Percentiles rank a stretch among this genome's conserved stretches.
Evolutionary conservation across 53 echinoderm and acorn worm species (phyloP).

Genomic region (Mesocentrotus franciscanus): DNA sequence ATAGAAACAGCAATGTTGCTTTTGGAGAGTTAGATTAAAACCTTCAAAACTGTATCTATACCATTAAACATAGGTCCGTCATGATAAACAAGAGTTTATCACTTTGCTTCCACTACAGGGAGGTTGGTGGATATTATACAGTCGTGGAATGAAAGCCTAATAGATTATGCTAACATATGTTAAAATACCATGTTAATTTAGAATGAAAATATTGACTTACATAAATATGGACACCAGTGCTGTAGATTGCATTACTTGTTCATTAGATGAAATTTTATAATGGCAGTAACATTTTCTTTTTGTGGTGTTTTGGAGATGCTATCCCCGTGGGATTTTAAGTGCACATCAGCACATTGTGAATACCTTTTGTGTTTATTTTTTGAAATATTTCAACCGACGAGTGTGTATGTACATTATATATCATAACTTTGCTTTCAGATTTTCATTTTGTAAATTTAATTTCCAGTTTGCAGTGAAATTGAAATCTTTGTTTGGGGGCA

Average conservation of each 20-base stretch:
- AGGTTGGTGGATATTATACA: no score
- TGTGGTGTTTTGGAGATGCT: not conserved
- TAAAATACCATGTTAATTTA: no score
- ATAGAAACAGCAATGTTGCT: not conserved
- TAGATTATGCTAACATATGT: no score
- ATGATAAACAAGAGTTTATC: no score
- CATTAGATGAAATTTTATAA: not conserved
- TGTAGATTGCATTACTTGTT: not conserved
- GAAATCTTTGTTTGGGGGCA: not conserved
- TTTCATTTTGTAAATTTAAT: not conserved
- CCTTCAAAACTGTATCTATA: no score
- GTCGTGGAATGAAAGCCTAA: no score
- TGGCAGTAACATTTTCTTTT: not conserved
- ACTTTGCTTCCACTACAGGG: no score
- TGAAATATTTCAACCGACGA: slow-evolving; percentile 1
- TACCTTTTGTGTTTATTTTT: not conserved
- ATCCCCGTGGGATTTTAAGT: not conserved
- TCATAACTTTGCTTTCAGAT: slow-evolving; percentile 27
- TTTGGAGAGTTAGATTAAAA: not conserved
- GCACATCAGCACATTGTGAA: not conserved
- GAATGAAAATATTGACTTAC: no score
- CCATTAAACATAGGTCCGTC: no score
- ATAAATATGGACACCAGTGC: not conserved
- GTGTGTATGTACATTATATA: slow-evolving; percentile 33
- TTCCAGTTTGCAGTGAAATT: slow-evolving; percentile 41